Conservation (phyloP, 2,888 invertebrate genomes). For the Lycia hirtaria region DNA sequence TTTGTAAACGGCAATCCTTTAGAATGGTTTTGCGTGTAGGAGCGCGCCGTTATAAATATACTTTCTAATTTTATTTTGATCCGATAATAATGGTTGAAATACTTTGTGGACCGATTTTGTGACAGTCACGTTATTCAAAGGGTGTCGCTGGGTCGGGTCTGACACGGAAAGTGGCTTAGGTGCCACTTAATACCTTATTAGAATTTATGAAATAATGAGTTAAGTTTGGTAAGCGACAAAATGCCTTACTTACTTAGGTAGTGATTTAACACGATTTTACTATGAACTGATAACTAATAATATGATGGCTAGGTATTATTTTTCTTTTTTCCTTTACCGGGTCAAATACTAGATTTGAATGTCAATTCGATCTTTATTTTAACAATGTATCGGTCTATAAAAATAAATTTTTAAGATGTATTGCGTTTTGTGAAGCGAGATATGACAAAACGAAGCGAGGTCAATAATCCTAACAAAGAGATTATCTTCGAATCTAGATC, state of each 20-base stretch:
- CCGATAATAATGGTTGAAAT: conserved; percentile 26
- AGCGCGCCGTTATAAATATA: conserved; percentile 21
- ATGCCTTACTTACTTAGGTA: conserved; percentile 8
- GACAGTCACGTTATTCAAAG: conserved; percentile 33
- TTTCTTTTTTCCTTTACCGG: no score
- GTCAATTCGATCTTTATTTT: no score
- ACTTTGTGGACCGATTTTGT: conserved; percentile 31
- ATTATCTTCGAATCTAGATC: no score
- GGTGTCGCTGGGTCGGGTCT: conserved; percentile 23
- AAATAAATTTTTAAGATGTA: no score
- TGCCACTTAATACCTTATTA: conserved; percentile 30
- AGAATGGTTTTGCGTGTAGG: conserved; percentile 23
- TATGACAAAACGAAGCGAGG: no score
- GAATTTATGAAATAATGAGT: conserved; percentile 28
- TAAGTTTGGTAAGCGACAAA: conserved; percentile 16
- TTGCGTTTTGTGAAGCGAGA: no score
- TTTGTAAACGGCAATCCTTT: conserved; percentile 19
- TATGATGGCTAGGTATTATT: no score
- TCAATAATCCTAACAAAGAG: no score
- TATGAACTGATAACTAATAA: no score
- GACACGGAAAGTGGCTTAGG: conserved; percentile 33
- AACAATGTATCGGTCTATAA: no score
- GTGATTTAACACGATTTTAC: neutral
- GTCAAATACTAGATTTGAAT: no score
- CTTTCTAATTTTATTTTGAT: conserved; percentile 29